phyloP scores from a whole-genome alignment of 2,888 invertebrate genomes.

The Arrhopalites spinosus region DNA sequence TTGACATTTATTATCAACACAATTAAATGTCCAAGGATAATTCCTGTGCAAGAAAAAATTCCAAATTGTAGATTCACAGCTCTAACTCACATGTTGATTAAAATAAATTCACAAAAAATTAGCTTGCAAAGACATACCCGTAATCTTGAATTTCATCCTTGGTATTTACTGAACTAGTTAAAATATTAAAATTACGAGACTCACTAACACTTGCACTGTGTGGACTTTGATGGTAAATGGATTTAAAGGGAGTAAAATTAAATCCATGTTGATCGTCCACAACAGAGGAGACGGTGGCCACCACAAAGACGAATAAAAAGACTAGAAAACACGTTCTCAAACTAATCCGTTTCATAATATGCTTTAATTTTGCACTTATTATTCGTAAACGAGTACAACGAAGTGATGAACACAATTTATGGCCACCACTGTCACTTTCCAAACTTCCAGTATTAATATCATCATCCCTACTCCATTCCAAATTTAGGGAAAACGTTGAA shows the following conservation, averaged over 20 bases:
- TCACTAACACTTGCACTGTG: neutral
- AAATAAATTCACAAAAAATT: neutral
- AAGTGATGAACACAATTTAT: too few relatives aligned
- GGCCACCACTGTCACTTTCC: too few relatives aligned
- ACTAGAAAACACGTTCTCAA: neutral
- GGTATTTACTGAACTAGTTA: neutral
- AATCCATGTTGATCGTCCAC: neutral
- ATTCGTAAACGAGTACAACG: too few relatives aligned
- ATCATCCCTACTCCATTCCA: too few relatives aligned
- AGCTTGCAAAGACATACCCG: neutral
- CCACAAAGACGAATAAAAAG: neutral
- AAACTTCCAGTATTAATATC: too few relatives aligned
- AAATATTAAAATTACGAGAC: neutral
- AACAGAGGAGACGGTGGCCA: neutral
- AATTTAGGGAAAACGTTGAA: too few relatives aligned
- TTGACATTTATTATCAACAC: slow-evolving; percentile 32
- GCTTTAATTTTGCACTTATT: neutral
- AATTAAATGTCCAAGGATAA: slow-evolving; percentile 45
- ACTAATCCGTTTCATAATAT: neutral
- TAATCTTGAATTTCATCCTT: neutral
- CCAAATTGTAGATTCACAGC: neutral
- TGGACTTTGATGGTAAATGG: neutral
- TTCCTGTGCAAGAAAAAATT: neutral
- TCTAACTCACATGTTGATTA: neutral
- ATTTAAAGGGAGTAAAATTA: neutral